phyloP scores from a whole-genome alignment of 92 coral and sea anemone genomes.

The Isaurus tuberculatus region DNA sequence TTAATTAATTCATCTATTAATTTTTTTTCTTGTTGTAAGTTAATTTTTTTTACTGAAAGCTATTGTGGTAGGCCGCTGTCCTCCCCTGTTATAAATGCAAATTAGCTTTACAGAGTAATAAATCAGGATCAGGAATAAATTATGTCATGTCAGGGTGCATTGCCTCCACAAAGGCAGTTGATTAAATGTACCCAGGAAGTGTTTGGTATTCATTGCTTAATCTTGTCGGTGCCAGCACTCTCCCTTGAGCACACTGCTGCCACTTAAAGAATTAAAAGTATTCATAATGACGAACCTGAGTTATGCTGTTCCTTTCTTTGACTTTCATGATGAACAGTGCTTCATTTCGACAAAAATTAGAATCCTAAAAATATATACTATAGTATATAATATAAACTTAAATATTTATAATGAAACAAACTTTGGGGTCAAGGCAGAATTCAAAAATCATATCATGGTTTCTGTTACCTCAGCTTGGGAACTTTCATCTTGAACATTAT shows the following conservation, averaged over 20 bases:
- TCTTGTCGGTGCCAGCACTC: neutral
- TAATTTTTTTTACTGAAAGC: too few species aligned
- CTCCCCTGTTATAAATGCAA: too few species aligned
- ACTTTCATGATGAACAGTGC: conserved; percentile 5
- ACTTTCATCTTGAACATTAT: neutral
- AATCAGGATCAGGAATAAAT: too few species aligned
- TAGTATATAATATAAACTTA: neutral
- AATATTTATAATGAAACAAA: neutral
- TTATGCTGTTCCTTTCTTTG: conserved; percentile 17
- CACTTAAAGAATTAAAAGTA: conserved; percentile 1
- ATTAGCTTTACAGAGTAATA: too few species aligned
- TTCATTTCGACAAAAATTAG: conserved; percentile 14
- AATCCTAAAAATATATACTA: neutral
- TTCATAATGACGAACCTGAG: conserved; percentile 4
- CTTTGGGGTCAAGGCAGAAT: neutral
- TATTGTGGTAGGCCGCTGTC: too few species aligned
- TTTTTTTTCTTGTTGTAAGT: too few species aligned
- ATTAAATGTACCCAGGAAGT: neutral
- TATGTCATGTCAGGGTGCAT: conserved; percentile 10
- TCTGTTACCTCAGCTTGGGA: conserved; percentile 10
- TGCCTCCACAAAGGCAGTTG: neutral
- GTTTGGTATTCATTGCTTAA: conserved; percentile 3
- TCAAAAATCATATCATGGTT: neutral
- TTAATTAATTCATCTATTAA: too few species aligned
- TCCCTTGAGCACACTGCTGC: neutral